Conservation (phyloP, 1,140 invertebrate species). For the Camponotus vicinus region DNA sequence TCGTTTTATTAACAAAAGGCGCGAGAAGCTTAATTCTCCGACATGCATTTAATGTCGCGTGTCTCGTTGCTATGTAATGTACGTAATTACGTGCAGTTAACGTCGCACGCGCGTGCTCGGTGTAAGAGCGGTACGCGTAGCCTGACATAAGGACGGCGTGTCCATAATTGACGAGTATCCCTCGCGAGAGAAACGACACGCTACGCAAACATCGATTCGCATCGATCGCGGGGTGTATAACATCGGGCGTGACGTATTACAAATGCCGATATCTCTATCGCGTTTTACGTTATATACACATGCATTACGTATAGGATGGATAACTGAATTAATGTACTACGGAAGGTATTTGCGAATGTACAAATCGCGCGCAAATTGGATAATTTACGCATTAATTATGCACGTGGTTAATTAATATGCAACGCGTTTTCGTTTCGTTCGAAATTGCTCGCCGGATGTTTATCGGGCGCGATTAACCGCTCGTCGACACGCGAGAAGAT, state of each 20-base stretch:
- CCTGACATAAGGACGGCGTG: neutral
- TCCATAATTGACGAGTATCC: constrained; percentile 50
- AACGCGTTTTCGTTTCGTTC: neutral
- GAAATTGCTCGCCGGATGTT: neutral
- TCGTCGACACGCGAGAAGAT: neutral
- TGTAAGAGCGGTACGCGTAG: neutral
- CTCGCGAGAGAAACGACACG: constrained; percentile 16
- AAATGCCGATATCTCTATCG: constrained; percentile 10
- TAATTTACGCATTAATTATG: neutral
- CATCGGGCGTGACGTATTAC: neutral
- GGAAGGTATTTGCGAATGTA: neutral
- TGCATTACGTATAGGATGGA: constrained; percentile 1
- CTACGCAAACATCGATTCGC: constrained; percentile 19
- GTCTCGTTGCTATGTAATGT: neutral
- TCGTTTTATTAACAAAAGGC: neutral
- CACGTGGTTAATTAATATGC: constrained; percentile 17
- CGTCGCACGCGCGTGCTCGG: neutral
- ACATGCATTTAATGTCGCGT: neutral
- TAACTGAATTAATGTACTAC: constrained; percentile 47
- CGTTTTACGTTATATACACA: neutral
- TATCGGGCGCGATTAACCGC: neutral
- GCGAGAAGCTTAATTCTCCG: neutral
- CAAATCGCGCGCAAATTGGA: constrained; percentile 10
- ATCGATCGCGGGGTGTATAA: constrained; percentile 9
- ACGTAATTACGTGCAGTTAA: constrained; percentile 27